phyloP scores from a whole-genome alignment of 2,797 vertebrate genomes.

The Tokudaia muenninki region DNA sequence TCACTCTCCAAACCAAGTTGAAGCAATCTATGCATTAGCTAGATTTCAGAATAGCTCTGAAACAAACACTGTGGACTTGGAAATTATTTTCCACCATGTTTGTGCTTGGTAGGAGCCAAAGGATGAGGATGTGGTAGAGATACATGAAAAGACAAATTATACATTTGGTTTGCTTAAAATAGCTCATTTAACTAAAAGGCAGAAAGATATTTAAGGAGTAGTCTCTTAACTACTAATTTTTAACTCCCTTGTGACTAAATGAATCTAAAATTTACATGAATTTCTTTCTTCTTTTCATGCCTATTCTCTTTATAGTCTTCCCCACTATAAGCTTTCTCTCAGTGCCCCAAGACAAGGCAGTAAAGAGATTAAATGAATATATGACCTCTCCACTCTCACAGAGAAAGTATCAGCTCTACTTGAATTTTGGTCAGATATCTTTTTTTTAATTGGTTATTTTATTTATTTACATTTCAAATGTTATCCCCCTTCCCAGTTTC shows the following conservation, averaged over 20 bases:
- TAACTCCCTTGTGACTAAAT: slow-evolving; percentile 58
- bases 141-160: slow-evolving; percentile 46
- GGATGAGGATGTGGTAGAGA: not conserved
- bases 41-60: slow-evolving; percentile 17
- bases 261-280: slow-evolving; percentile 48
- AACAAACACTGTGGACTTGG: slow-evolving; percentile 28
- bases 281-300: slow-evolving; percentile 38
- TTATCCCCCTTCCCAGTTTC: no score
- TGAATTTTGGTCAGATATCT: slow-evolving; percentile 21
- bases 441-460: no score
- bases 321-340: not conserved
- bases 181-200: slow-evolving; percentile 1
- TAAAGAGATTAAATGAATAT: slow-evolving; percentile 3
- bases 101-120: not conserved
- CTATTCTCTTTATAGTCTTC: slow-evolving; percentile 31
- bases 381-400: slow-evolving; percentile 28
- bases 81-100: slow-evolving; percentile 40
- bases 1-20: not conserved
- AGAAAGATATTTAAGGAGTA: slow-evolving; percentile 40
- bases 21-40: slow-evolving; percentile 1
- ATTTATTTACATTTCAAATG: no score
- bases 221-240: slow-evolving; percentile 52
- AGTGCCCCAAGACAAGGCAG: not conserved
- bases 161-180: slow-evolving; percentile 50
- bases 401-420: not conserved